Conservation (phyloP, 2,888 invertebrate genomes). For the Gymnoscelis rufifasciata region DNA sequence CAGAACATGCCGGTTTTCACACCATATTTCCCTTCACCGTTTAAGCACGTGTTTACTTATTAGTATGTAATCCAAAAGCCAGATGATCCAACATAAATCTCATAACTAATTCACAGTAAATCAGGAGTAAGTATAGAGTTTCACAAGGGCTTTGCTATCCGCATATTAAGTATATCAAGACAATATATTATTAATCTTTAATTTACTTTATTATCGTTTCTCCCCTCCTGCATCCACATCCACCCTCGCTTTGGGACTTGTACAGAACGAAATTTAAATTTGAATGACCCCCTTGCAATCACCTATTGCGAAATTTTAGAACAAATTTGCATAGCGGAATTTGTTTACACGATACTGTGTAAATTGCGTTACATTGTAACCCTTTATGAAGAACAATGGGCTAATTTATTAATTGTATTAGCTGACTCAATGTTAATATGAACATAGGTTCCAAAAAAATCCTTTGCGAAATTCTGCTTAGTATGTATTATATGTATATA, state of each 20-base stretch:
- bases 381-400: slow-evolving; percentile 23
- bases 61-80: background rate
- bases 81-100: slow-evolving; percentile 17
- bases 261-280: slow-evolving; percentile 74
- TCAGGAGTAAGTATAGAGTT: slow-evolving; percentile 45
- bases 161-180: slow-evolving; percentile 69
- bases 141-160: slow-evolving; percentile 43
- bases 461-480: no score
- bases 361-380: slow-evolving; percentile 15
- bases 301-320: slow-evolving; percentile 52
- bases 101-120: slow-evolving; percentile 46
- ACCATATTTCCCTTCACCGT: no score
- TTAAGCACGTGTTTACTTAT: background rate
- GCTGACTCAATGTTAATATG: background rate
- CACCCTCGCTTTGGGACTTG: slow-evolving; percentile 62
- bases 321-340: slow-evolving; percentile 37
- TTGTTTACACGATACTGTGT: slow-evolving; percentile 27
- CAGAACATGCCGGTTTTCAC: no score
- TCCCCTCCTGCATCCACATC: slow-evolving; percentile 50
- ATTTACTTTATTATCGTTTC: slow-evolving; percentile 76
- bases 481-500: background rate
- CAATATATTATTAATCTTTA: slow-evolving; percentile 79
- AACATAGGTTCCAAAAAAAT: no score
- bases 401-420: slow-evolving; percentile 15
- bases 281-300: slow-evolving; percentile 63